Evolutionary conservation across 2,797 vertebrate species (phyloP), one percentile per base, ranked within the genome.

Genomic region (Galago senegalensis): DNA sequence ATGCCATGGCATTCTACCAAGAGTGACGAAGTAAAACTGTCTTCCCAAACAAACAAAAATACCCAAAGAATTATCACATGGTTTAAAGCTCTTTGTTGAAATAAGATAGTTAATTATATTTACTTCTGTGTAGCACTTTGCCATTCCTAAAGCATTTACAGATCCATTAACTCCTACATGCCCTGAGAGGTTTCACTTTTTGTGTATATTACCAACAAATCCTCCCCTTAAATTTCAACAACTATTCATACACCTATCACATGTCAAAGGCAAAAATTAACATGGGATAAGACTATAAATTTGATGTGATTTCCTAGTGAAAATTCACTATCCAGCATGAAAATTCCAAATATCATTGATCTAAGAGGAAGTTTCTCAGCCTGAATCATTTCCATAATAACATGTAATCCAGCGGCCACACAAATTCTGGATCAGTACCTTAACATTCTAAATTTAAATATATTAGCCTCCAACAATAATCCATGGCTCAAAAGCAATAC

Each of bases 401-500:
- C 43, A 31, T 75, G 11, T 56, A 91, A 82, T 40, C 1, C 10
- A 89, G n/a, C 1, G 89, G 34, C 60, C n/a, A 88, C 17, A 65
- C 1, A 84, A 25, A 46, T 11, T 86, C 49, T 82, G 5, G 16
- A 76, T 92, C 67, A 79, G 10, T 87, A 63, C 9, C 10, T 63
- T 58, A 56, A 76, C 21, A 88, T 81, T 84, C 90, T 63, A 84
- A 31, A 31, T 40, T 92, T 73, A 49, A 87, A 76, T 80, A 81
- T n/a, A 60, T 61, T 31, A 75, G 21, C 31, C 43, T 80, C 34
- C 31, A 69, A 63, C 3, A 73, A 56, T 63, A 94, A 73, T 69
- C 65, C 12, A 81, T 72, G 43, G n/a, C 56, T 95, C 34, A 81
- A 90, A 86, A 90, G 5, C 4, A 56, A 73, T 29, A 81, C 2